Percentiles rank a stretch among this genome's conserved stretches.
These are phyloP conservation scores for Ylistrum balloti DNA, from an alignment of 1,140 invertebrate genomes.

Conservation along the genomic window DNA sequence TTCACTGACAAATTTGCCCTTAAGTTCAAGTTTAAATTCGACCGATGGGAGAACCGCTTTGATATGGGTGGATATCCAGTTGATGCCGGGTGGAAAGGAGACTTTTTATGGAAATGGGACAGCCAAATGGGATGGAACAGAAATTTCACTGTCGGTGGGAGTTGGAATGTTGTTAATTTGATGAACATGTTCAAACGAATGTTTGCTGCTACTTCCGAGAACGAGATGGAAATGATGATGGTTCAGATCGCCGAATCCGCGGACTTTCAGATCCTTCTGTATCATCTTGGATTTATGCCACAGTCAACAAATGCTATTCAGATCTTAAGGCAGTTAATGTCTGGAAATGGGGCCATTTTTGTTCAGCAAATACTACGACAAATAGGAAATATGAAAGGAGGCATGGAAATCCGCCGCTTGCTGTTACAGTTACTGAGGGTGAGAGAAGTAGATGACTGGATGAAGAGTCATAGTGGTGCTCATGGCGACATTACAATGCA, in stretches of 20 bases:
- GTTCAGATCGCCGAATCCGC: conserved; percentile 57
- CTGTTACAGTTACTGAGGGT: conserved; percentile 47
- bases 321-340: conserved; percentile 55
- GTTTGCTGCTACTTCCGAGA: conserved; percentile 49
- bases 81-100: conserved; percentile 52
- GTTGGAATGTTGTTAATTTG: conserved; percentile 56
- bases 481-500: conserved; percentile 53
- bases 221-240: conserved; percentile 56
- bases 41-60: conserved; percentile 57
- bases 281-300: conserved; percentile 63
- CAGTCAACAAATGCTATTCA: conserved; percentile 59
- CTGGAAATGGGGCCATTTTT: conserved; percentile 52
- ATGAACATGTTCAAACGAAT: conserved; percentile 55
- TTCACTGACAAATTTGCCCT: conserved; percentile 66
- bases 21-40: conserved; percentile 65
- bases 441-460: conserved; percentile 57
- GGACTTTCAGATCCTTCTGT: conserved; percentile 57
- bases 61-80: conserved; percentile 58
- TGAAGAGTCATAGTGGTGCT: conserved; percentile 47
- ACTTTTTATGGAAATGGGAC: conserved; percentile 59
- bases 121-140: conserved; percentile 57
- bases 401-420: conserved; percentile 45
- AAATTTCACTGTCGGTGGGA: conserved; percentile 57
- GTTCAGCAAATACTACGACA: conserved; percentile 49
- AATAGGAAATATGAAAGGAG: conserved; percentile 52